These are phyloP conservation scores for Omphaloscelis lunosa DNA, from an alignment of 2,888 invertebrate genomes.

Conservation along the genomic window DNA sequence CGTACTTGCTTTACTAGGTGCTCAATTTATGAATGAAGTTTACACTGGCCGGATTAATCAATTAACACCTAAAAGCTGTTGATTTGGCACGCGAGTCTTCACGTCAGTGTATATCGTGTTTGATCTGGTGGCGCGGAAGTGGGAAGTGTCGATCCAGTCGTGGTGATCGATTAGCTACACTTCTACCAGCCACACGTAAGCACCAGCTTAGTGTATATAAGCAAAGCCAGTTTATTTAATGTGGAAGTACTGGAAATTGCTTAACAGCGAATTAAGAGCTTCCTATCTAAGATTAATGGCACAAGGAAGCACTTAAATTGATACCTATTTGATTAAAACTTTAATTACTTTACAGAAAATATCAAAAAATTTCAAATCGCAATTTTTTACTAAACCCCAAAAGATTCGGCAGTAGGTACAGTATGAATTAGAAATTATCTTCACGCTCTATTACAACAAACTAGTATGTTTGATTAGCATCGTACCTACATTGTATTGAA, in stretches of 20 bases:
- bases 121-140: slow-evolving; percentile 57
- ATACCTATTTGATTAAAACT: slow-evolving; percentile 5
- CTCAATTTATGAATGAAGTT: slow-evolving; percentile 32
- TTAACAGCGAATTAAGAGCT: slow-evolving; percentile 10
- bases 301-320: slow-evolving; percentile 4
- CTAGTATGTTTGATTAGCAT: slow-evolving; percentile 35
- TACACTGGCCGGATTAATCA: neutral
- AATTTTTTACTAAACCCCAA: neutral
- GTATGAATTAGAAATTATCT: slow-evolving; percentile 43
- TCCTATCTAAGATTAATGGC: slow-evolving; percentile 10
- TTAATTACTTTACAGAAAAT: neutral
- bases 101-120: slow-evolving; percentile 29
- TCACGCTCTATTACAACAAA: slow-evolving; percentile 43
- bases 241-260: slow-evolving; percentile 6
- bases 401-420: neutral
- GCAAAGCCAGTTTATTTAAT: slow-evolving; percentile 15
- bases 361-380: neutral
- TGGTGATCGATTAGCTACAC: slow-evolving; percentile 48
- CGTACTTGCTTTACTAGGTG: neutral
- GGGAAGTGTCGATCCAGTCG: slow-evolving; percentile 55
- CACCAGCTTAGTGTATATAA: neutral
- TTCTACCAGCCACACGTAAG: slow-evolving; percentile 22
- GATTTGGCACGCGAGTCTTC: slow-evolving; percentile 13
- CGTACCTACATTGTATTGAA: slow-evolving; percentile 30
- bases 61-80: slow-evolving; percentile 16